These are phyloP conservation scores for Morone chrysops DNA, from an alignment of 2,113 vertebrate species.

Conservation along the genomic window DNA sequence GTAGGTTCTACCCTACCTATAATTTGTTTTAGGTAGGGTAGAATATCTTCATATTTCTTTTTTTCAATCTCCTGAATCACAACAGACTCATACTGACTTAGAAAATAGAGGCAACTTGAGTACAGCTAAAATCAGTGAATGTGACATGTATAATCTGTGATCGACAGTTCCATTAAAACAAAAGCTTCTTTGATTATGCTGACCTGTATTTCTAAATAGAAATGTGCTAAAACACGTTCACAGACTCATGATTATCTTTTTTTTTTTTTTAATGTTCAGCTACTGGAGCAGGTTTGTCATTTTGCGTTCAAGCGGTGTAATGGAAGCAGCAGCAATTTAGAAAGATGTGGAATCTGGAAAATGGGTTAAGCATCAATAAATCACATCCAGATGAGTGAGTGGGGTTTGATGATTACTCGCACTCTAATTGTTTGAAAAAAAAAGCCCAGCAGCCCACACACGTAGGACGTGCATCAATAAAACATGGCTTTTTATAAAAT, in stretches of 20 bases:
- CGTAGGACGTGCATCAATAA: slow-evolving; percentile 75
- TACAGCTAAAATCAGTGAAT: slow-evolving; percentile 41
- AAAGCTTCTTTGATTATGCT: slow-evolving; percentile 38
- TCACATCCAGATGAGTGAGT: slow-evolving; percentile 68
- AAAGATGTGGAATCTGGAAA: slow-evolving; percentile 58
- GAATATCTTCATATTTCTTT: slow-evolving; percentile 39
- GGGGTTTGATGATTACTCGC: slow-evolving; percentile 57
- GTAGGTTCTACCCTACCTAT: slow-evolving; percentile 11
- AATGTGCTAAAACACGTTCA: slow-evolving; percentile 26
- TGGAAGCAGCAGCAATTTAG: slow-evolving; percentile 57
- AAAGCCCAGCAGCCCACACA: slow-evolving; percentile 57
- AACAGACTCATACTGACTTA: slow-evolving; percentile 41
- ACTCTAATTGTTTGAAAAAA: slow-evolving; percentile 61
- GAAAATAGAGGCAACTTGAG: slow-evolving; percentile 17
- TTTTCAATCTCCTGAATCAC: slow-evolving; percentile 50
- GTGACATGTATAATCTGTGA: slow-evolving; percentile 41
- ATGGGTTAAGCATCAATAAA: slow-evolving; percentile 78
- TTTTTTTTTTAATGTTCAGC: slow-evolving; percentile 17
- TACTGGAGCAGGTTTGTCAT: slow-evolving; percentile 29
- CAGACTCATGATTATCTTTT: slow-evolving; percentile 32
- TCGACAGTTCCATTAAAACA: slow-evolving; percentile 38
- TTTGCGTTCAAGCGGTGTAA: slow-evolving; percentile 26
- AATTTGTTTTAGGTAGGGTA: slow-evolving; percentile 41
- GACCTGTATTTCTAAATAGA: slow-evolving; percentile 26
- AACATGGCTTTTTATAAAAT: slow-evolving; percentile 76